Conservation (phyloP, 2,888 invertebrate species). For the Achlya flavicornis region DNA sequence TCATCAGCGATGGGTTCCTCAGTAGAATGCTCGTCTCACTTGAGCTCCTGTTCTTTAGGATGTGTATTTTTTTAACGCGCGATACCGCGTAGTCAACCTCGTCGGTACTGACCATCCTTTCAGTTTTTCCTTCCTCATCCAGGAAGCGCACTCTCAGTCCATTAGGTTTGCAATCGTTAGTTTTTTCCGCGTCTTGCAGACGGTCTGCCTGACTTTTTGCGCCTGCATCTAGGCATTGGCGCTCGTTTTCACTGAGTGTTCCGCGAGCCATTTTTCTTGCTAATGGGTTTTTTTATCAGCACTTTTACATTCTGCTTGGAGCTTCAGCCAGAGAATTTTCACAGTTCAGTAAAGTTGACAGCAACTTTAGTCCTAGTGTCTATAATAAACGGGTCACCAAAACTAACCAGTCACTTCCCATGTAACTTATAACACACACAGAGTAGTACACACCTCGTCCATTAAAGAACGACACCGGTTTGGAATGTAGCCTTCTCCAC, state of each 20-base stretch:
- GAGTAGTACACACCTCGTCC: conserved; percentile 77
- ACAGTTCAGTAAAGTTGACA: conserved; percentile 35
- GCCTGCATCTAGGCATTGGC: conserved; percentile 66
- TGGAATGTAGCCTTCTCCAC: conserved; percentile 79
- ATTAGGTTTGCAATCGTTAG: conserved; percentile 62
- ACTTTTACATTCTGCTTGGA: conserved; percentile 55
- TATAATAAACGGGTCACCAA: conserved; percentile 26
- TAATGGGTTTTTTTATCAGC: conserved; percentile 34
- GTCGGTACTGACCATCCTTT: conserved; percentile 75
- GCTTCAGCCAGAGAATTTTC: conserved; percentile 29
- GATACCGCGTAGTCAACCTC: conserved; percentile 75
- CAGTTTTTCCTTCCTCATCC: conserved; percentile 79
- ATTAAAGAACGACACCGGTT: conserved; percentile 81
- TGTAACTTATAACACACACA: conserved; percentile 69
- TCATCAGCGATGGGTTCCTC: conserved; percentile 72
- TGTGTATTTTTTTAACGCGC: conserved; percentile 77
- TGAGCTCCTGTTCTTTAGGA: conserved; percentile 78
- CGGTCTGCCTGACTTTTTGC: conserved; percentile 69
- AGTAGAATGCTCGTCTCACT: conserved; percentile 79
- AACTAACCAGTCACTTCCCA: conserved; percentile 60
- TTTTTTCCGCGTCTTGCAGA: conserved; percentile 68
- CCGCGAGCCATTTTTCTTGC: conserved; percentile 75
- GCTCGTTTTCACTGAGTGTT: conserved; percentile 74
- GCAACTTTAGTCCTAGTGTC: conserved; percentile 43
- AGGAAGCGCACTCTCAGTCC: conserved; percentile 77